phyloP scores from a whole-genome alignment of 2,888 invertebrate species.

The Geophilus truncorum region DNA sequence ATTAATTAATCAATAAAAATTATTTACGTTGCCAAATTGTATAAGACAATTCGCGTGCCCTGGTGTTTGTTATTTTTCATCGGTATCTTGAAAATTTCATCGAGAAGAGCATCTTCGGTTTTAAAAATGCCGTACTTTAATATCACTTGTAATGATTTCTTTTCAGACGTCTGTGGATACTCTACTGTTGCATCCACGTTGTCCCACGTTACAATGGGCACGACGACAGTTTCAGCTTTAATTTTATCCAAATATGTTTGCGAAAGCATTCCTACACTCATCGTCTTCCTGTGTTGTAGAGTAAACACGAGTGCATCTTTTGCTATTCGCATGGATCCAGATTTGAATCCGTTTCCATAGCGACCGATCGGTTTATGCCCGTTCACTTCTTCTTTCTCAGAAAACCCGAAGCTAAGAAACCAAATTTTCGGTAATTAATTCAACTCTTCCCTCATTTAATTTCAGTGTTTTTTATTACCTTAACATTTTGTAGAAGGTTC shows the following conservation, averaged over 20 bases:
- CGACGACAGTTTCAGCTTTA: slow-evolving; percentile 14
- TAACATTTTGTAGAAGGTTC: not conserved
- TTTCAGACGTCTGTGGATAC: not conserved
- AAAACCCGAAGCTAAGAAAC: slow-evolving; percentile 29
- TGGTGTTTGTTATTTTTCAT: not conserved
- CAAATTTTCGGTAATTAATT: not conserved
- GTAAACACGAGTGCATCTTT: slow-evolving; percentile 31
- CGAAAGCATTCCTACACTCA: slow-evolving; percentile 27
- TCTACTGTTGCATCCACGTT: not conserved
- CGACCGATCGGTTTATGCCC: slow-evolving; percentile 28
- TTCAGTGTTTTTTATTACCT: not conserved
- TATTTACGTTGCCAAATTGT: slow-evolving; percentile 4
- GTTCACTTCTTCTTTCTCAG: slow-evolving; percentile 15
- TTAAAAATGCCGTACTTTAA: not conserved
- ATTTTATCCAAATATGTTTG: slow-evolving; percentile 31
- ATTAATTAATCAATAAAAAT: not conserved
- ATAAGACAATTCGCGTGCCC: slow-evolving; percentile 29
- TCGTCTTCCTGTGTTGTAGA: not conserved
- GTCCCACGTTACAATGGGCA: slow-evolving; percentile 30
- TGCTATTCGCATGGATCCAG: slow-evolving; percentile 27
- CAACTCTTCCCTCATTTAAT: too few species aligned
- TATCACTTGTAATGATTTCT: not conserved
- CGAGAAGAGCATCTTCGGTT: not conserved
- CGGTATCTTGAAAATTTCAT: not conserved
- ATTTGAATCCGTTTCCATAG: slow-evolving; percentile 32